phyloP scores from a whole-genome alignment of 1,140 invertebrate species.

The Orchestia grillus region DNA sequence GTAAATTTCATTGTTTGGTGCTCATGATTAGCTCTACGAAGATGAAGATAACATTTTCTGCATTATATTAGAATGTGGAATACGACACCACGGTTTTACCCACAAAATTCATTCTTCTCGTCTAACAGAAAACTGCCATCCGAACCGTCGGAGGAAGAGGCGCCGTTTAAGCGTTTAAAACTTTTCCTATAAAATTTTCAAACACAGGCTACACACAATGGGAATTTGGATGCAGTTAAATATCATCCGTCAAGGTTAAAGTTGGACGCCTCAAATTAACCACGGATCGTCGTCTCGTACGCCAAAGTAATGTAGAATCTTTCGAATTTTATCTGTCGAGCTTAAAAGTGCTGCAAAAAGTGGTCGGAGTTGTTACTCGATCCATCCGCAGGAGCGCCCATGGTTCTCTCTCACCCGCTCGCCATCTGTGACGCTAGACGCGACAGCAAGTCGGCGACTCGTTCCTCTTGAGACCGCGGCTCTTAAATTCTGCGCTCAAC shows the following conservation, averaged over 20 bases:
- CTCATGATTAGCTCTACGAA: too few relatives aligned
- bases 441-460: slow-evolving; percentile 4
- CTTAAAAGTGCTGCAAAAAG: background rate
- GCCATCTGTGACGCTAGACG: slow-evolving; percentile 47
- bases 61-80: too few relatives aligned
- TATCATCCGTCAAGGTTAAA: background rate
- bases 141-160: background rate
- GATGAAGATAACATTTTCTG: too few relatives aligned
- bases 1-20: too few relatives aligned
- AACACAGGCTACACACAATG: background rate
- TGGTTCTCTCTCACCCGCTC: slow-evolving; percentile 42
- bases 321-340: slow-evolving; percentile 3
- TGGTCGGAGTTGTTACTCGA: slow-evolving; percentile 32
- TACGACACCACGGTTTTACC: too few relatives aligned
- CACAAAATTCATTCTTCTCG: too few relatives aligned
- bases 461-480: background rate
- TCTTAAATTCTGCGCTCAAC: background rate
- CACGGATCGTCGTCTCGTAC: background rate
- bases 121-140: background rate
- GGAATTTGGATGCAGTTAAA: background rate
- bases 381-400: background rate
- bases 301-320: background rate
- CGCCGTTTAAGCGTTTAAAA: background rate
- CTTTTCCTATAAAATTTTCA: background rate
- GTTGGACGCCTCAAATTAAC: background rate